These are phyloP conservation scores for Poeciliopsis gracilis DNA, from an alignment of 2,797 vertebrate species.

Conservation along the genomic window DNA sequence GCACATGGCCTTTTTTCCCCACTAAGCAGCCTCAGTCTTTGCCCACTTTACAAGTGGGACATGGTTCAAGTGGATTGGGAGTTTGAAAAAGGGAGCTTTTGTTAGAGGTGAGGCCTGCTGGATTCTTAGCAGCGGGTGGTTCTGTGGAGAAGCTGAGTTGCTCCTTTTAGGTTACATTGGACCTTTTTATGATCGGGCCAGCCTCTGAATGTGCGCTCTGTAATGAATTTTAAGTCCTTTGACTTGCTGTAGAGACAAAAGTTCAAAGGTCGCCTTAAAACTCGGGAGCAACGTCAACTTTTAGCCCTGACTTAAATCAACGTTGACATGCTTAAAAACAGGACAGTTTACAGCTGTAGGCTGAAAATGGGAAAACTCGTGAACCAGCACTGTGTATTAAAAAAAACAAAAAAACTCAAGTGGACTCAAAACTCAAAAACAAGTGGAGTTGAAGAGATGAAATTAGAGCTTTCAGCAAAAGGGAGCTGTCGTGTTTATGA, in stretches of 20 bases:
- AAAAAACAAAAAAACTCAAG: not conserved
- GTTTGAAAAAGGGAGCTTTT: conserved; percentile 46
- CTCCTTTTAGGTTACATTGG: conserved; percentile 1
- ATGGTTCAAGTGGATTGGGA: conserved; percentile 31
- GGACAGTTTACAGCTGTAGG: not conserved
- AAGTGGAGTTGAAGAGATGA: not conserved
- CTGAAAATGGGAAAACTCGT: not conserved
- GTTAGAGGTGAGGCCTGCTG: conserved; percentile 30
- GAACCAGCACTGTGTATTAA: not conserved
- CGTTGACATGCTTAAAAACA: not conserved
- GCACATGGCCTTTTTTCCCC: conserved; percentile 18
- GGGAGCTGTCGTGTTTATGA: not conserved
- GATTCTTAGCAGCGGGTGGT: conserved; percentile 28
- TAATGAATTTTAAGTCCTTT: not conserved
- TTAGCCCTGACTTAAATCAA: not conserved
- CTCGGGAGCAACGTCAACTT: not conserved
- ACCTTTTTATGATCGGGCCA: not conserved
- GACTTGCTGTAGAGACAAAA: not conserved
- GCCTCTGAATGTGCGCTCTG: not conserved
- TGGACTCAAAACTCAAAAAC: no score
- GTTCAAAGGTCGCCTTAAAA: not conserved
- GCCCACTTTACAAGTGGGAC: conserved; percentile 38
- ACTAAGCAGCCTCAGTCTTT: conserved; percentile 22
- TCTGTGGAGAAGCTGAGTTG: conserved; percentile 14
- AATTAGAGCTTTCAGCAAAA: not conserved